phyloP scores from a whole-genome alignment of 2,113 vertebrate species.

The Passer domesticus region DNA sequence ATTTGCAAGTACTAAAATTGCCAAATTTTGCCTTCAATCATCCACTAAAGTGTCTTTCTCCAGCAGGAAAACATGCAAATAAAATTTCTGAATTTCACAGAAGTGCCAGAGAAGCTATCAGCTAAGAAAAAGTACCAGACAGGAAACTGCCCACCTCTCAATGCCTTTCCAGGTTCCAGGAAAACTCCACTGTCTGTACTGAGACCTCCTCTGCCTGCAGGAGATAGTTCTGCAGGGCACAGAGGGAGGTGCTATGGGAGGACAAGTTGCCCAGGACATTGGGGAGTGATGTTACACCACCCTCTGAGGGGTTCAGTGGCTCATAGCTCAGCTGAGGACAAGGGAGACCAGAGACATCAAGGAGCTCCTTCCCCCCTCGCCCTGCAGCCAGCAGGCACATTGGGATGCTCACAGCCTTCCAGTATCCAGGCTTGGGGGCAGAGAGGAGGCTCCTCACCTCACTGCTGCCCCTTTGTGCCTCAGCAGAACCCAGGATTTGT shows the following conservation, averaged over 20 bases:
- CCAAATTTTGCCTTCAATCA: neutral
- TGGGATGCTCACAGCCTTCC: neutral
- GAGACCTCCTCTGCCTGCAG: neutral
- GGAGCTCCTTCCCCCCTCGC: neutral
- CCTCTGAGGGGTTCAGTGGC: neutral
- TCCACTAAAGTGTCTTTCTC: neutral
- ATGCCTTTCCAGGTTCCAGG: neutral
- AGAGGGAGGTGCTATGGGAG: neutral
- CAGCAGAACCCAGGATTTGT: neutral
- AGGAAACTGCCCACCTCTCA: neutral
- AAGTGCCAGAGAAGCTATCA: neutral
- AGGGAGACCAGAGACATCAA: neutral
- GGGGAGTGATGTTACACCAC: neutral
- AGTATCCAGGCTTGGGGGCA: neutral
- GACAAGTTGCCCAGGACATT: fast-evolving
- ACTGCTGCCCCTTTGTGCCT: neutral
- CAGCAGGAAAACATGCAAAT: neutral
- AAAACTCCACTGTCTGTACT: neutral
- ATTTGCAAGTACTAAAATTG: neutral
- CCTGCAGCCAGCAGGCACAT: fast-evolving
- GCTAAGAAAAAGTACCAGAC: neutral
- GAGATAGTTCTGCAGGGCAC: neutral
- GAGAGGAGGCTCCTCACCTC: neutral
- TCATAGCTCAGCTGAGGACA: neutral
- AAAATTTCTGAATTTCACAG: neutral